phyloP scores from a whole-genome alignment of 2,113 vertebrate species.

The Colossoma macropomum region DNA sequence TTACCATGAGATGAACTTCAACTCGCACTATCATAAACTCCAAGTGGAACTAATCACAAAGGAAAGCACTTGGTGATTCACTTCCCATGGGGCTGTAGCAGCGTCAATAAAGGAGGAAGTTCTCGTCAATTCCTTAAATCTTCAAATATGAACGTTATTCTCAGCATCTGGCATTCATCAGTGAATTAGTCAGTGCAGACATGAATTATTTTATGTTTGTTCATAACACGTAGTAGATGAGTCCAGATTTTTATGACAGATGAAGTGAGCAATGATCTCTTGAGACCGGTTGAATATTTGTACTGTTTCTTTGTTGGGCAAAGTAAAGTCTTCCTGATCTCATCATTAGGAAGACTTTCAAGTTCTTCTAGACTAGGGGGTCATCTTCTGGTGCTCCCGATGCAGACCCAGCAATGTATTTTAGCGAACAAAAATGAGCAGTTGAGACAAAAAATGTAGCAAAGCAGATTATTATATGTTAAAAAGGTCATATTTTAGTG shows the following conservation, averaged over 20 bases:
- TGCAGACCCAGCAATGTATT: too few species aligned
- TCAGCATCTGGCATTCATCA: constrained; percentile 10
- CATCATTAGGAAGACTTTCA: too few species aligned
- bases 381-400: too few species aligned
- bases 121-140: neutral
- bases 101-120: constrained; percentile 3
- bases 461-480: too few species aligned
- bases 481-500: too few species aligned
- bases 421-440: too few species aligned
- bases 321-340: too few species aligned
- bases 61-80: neutral
- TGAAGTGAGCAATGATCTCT: neutral
- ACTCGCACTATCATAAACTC: neutral
- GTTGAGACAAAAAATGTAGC: too few species aligned
- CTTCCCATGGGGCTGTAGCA: neutral
- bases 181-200: neutral
- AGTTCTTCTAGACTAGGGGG: too few species aligned
- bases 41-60: neutral
- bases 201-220: neutral
- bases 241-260: neutral
- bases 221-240: neutral
- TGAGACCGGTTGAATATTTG: too few species aligned
- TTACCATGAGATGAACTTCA: neutral
- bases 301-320: too few species aligned
- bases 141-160: neutral